Evolutionary conservation across 2,113 vertebrate species (phyloP).

Genomic region (Oncorhynchus clarkii): DNA sequence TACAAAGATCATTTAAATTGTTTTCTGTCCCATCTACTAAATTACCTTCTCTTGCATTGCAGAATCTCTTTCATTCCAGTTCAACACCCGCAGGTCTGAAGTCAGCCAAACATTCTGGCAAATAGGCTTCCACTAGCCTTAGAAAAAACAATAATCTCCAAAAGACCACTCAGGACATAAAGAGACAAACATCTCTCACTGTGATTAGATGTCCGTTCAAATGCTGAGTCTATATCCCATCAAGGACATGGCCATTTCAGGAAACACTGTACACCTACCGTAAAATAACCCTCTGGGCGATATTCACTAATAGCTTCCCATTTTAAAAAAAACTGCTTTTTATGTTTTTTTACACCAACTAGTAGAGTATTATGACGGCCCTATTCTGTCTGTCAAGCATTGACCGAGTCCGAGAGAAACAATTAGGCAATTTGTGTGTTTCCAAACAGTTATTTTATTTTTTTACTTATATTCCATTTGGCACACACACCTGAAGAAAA

Average conservation of each 20-base stretch:
- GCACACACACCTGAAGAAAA: conserved; percentile 3
- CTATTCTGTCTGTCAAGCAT: background rate
- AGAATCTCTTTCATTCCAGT: too few relatives aligned
- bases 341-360: background rate
- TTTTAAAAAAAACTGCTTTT: background rate
- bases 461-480: background rate
- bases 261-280: background rate
- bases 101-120: background rate
- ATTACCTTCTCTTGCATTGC: too few relatives aligned
- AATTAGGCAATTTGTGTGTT: background rate
- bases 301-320: background rate
- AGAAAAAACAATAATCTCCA: background rate
- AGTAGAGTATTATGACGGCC: background rate
- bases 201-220: conserved; percentile 66
- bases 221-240: conserved; percentile 62
- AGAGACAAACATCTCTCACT: conserved; percentile 53
- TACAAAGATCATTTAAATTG: too few relatives aligned
- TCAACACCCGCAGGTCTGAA: background rate
- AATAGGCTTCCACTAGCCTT: background rate
- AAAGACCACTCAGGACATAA: conserved; percentile 48
- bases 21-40: too few relatives aligned
- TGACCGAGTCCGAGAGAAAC: background rate
- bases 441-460: background rate
- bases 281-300: background rate
- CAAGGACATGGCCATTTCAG: conserved; percentile 31